A percentile compares a stretch with the other conserved stretches of the same genome.
Conservation (phyloP, 1,140 invertebrate species). For the Venturia canescens region DNA sequence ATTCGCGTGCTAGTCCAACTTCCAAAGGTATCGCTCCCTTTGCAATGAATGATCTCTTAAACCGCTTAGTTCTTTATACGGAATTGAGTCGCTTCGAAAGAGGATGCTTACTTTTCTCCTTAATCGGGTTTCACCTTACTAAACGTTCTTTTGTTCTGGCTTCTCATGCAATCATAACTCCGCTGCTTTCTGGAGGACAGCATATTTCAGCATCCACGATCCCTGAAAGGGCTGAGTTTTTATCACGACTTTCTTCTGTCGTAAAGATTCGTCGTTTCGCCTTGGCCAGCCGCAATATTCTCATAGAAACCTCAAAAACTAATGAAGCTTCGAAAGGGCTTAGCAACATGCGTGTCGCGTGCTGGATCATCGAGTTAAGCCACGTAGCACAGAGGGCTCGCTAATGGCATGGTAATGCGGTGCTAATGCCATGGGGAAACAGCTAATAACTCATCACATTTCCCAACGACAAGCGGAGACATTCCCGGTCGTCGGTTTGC, state of each 20-base stretch:
- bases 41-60: slow-evolving; percentile 14
- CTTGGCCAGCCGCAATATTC: not conserved
- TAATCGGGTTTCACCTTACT: not conserved
- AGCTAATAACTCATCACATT: slow-evolving; percentile 61
- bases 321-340: not conserved
- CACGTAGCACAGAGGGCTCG: slow-evolving; percentile 50
- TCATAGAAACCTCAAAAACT: not conserved
- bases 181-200: not conserved
- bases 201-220: not conserved
- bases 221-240: too few relatives aligned
- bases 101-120: not conserved
- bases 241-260: too few relatives aligned
- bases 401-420: slow-evolving; percentile 65
- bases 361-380: slow-evolving; percentile 60
- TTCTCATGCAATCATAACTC: not conserved
- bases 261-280: too few relatives aligned
- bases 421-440: slow-evolving; percentile 65
- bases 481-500: slow-evolving; percentile 24
- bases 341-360: not conserved
- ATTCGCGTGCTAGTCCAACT: not conserved
- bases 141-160: not conserved
- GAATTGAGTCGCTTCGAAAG: not conserved
- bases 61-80: slow-evolving; percentile 10
- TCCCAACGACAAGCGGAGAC: slow-evolving; percentile 43
- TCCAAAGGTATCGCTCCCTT: not conserved